These are phyloP conservation scores for Lissonota sp. DNA, from an alignment of 2,888 invertebrate species.

Conservation along the genomic window DNA sequence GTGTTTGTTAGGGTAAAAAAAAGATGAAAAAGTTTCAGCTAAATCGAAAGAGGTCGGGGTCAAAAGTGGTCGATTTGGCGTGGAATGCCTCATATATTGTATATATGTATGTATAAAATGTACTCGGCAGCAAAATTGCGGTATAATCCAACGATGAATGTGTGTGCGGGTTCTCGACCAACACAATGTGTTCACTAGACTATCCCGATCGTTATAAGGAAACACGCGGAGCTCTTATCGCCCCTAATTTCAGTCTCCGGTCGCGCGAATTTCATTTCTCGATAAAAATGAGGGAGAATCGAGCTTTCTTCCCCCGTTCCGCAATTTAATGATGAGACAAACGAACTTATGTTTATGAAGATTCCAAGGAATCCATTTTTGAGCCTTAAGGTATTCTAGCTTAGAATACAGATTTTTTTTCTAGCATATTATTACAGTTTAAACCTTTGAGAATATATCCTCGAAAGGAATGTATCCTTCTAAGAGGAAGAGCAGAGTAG, in stretches of 20 bases:
- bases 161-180: background rate
- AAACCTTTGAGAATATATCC: too few relatives aligned
- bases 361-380: background rate
- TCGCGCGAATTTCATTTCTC: background rate
- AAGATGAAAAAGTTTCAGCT: too few relatives aligned
- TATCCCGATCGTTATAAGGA: constrained; percentile 28
- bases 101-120: too few relatives aligned
- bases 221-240: constrained; percentile 51
- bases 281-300: too few relatives aligned
- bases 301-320: too few relatives aligned
- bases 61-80: too few relatives aligned
- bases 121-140: constrained; percentile 65
- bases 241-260: constrained; percentile 54
- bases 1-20: too few relatives aligned
- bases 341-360: background rate
- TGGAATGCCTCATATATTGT: too few relatives aligned
- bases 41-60: too few relatives aligned
- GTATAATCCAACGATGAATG: constrained; percentile 29
- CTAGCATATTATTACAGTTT: too few relatives aligned
- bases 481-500: background rate
- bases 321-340: background rate
- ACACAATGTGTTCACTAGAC: constrained; percentile 29
- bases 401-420: background rate
- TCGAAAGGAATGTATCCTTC: too few relatives aligned
- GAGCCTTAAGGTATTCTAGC: background rate